Evolutionary conservation across 2,113 vertebrate species (phyloP).

Genomic region (Corythoichthys intestinalis): DNA sequence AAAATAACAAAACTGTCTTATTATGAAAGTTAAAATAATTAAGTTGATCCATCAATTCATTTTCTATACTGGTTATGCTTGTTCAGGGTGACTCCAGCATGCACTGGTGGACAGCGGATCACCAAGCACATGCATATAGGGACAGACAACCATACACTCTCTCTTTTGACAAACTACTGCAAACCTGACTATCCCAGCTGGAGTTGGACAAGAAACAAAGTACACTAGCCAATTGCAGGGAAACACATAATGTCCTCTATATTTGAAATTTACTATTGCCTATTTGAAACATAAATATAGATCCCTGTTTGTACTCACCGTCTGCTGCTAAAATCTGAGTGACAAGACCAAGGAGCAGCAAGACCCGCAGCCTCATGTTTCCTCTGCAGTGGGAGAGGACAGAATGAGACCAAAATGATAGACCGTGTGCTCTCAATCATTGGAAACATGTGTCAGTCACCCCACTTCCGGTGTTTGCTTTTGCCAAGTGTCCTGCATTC

Average conservation of each 20-base stretch:
- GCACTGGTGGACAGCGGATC: neutral
- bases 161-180: neutral
- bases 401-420: slow-evolving; percentile 38
- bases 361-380: slow-evolving; percentile 62
- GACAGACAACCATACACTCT: too few relatives aligned
- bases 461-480: slow-evolving; percentile 58
- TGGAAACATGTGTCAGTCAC: slow-evolving; percentile 63
- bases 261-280: neutral
- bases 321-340: slow-evolving; percentile 36
- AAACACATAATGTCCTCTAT: neutral
- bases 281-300: neutral
- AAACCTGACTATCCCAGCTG: neutral
- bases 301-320: slow-evolving; percentile 43
- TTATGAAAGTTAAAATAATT: too few relatives aligned
- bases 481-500: slow-evolving; percentile 37
- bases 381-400: slow-evolving; percentile 23
- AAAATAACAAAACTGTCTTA: neutral
- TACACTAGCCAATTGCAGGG: neutral
- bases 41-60: neutral
- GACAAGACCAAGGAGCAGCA: slow-evolving; percentile 57
- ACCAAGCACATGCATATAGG: too few relatives aligned
- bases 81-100: neutral
- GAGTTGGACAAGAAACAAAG: neutral
- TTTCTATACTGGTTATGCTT: neutral
- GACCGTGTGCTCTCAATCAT: slow-evolving; percentile 44